Evolutionary conservation across 2,888 invertebrate species (phyloP), one percentile per base, ranked within the genome.

Genomic region (Drosophila merina): DNA sequence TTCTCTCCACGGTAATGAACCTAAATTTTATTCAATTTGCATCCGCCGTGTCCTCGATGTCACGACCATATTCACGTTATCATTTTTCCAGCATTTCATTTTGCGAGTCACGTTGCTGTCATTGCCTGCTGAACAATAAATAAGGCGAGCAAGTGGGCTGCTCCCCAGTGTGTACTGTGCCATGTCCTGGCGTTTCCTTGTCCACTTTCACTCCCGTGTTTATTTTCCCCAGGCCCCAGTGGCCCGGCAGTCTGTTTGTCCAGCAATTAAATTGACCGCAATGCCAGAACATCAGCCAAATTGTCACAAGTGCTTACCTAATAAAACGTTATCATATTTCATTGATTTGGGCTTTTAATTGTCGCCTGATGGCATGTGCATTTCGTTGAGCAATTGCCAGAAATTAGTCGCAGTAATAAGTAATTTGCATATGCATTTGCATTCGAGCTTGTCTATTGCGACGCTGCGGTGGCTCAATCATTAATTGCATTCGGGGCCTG

Each of bases 61-160:
- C 75, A 73, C 54, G 62, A 51, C 54, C 52, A 67, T 72, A 77
- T 84, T 81, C 73, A 72, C 79, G 74, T 82, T 82, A 82, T 85
- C 88, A 83, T 71, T 69, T 82, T 83, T 79, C 88, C 79, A 83
- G 82, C 80, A 88, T 83, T 64, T 79, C 62, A 60, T 74, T 83
- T 75, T 72, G 80, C 83, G 55, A 75, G 88, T 88, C 82, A 82
- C 82, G 87, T 74, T 85, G 63, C 50, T 73, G 62, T 67, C 58
- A 58, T 66, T 62, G 68, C 60, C 48, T 57, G 48, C 54, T 79
- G 74, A 67, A 63, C 74, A 69, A 74, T 72, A 70, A 84, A 78
- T 71, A 85, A 73, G 72, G 60, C 42, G 40, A n/a, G 26, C 40
- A 31, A 55, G 26, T 38, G 40, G 48, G 33, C 42, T 10, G 25